A percentile compares a stretch with the other conserved stretches of the same genome.
These are phyloP conservation scores for Chionis minor DNA, from an alignment of 2,113 vertebrate genomes.

Conservation along the genomic window DNA sequence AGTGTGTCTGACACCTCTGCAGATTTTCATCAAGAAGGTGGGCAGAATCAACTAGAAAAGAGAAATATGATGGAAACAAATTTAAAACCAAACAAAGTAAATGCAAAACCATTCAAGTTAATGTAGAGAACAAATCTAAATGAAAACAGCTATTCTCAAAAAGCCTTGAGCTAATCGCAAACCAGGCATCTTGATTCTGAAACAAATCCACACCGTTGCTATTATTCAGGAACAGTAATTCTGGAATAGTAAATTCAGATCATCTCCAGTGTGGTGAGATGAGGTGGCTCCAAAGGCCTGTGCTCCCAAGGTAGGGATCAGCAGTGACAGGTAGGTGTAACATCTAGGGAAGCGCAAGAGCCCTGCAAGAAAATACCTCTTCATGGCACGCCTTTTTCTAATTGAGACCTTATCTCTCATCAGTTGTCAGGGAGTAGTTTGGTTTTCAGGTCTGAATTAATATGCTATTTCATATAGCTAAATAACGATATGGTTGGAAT, in stretches of 20 bases:
- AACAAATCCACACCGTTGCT: neutral
- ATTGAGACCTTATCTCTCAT: neutral
- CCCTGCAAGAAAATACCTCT: neutral
- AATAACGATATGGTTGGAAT: neutral
- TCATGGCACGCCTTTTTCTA: neutral
- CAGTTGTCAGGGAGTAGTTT: neutral
- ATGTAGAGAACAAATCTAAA: neutral
- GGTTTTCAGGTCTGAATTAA: neutral
- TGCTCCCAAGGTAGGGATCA: neutral
- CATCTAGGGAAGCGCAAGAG: rapidly evolving
- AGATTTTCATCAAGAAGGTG: neutral
- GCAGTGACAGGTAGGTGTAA: neutral
- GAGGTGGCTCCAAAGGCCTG: neutral
- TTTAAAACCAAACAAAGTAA: neutral
- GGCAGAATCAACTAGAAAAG: neutral
- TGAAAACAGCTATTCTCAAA: neutral
- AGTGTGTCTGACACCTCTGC: neutral
- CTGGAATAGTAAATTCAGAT: neutral
- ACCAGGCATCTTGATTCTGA: neutral
- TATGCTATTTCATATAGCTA: neutral
- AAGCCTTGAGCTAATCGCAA: neutral
- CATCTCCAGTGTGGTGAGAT: neutral
- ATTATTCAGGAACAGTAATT: neutral
- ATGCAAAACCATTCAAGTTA: neutral
- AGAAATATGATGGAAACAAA: neutral